Conservation (phyloP, 2,797 vertebrate species). For the Sebastes cheni region DNA sequence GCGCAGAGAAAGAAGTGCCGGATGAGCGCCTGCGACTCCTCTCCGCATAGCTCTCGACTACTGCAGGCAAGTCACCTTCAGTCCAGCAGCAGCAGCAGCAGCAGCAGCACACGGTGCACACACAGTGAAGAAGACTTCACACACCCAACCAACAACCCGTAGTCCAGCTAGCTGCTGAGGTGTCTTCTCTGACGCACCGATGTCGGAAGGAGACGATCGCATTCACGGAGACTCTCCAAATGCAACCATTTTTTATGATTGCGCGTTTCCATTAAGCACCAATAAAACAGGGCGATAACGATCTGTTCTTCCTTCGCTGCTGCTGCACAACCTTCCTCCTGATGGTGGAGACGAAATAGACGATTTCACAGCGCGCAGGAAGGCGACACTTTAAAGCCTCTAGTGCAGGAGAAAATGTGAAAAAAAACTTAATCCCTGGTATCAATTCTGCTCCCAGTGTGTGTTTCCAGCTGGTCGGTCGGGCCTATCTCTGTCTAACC, state of each 20-base stretch:
- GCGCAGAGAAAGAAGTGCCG: constrained; percentile 76
- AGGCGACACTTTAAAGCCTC: constrained; percentile 1
- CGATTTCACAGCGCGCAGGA: not conserved
- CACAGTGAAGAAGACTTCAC: constrained; percentile 63
- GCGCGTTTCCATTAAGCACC: constrained; percentile 87
- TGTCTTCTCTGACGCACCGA: constrained; percentile 70
- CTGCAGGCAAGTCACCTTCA: constrained; percentile 85
- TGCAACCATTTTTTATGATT: constrained; percentile 79
- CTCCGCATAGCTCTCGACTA: constrained; percentile 86
- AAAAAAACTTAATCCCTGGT: constrained; percentile 39
- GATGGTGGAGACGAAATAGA: constrained; percentile 12
- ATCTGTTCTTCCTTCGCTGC: constrained; percentile 7
- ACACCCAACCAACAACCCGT: constrained; percentile 40
- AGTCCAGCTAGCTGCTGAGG: constrained; percentile 67
- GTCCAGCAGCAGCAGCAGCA: constrained; percentile 72
- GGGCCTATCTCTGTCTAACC: constrained; percentile 79
- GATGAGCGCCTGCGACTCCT: constrained; percentile 76
- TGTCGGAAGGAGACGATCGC: constrained; percentile 68
- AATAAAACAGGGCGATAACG: constrained; percentile 45
- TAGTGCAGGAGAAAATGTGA: constrained; percentile 8
- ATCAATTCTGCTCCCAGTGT: constrained; percentile 52
- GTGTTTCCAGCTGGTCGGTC: constrained; percentile 39
- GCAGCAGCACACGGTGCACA: constrained; percentile 73
- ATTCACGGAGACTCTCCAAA: constrained; percentile 70
- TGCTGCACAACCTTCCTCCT: constrained; percentile 28